Percentiles rank a stretch among this genome's conserved stretches.
Evolutionary conservation across 2,888 invertebrate genomes (phyloP).

Genomic region (Sceliomorpha sp.): DNA sequence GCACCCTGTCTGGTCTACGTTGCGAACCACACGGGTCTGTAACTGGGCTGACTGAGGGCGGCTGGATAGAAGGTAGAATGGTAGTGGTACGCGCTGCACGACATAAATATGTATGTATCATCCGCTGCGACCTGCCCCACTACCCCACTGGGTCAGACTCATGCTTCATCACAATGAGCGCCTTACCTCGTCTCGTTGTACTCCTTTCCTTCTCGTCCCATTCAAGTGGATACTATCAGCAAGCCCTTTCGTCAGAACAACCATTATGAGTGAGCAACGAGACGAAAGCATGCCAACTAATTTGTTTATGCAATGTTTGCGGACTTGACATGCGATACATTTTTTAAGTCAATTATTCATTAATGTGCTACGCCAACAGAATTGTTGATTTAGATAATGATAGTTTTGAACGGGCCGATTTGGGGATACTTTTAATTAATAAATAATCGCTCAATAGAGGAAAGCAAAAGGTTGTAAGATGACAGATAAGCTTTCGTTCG

Average conservation of each 20-base stretch:
- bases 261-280: not conserved
- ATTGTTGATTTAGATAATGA: no score
- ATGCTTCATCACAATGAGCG: conserved; percentile 70
- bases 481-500: no score
- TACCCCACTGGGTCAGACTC: conserved; percentile 80
- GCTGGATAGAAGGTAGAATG: conserved; percentile 47
- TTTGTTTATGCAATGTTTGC: no score
- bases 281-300: not conserved
- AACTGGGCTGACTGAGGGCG: conserved; percentile 52
- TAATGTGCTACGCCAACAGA: no score
- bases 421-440: no score
- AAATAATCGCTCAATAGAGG: no score
- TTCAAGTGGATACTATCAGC: conserved; percentile 46
- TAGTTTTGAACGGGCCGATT: no score
- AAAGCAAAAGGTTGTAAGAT: no score
- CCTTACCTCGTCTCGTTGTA: conserved; percentile 47
- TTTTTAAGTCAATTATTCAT: no score
- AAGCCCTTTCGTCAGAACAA: not conserved
- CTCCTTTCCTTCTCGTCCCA: conserved; percentile 32
- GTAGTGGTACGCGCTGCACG: conserved; percentile 70
- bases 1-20: conserved; percentile 55
- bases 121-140: conserved; percentile 79
- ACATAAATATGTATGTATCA: conserved; percentile 80
- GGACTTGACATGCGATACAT: no score
- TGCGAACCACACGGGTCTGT: conserved; percentile 49